Evolutionary conservation across 2,797 vertebrate species (phyloP), one percentile per base, ranked within the genome.

Genomic region (Rhyacichthys aspro): DNA sequence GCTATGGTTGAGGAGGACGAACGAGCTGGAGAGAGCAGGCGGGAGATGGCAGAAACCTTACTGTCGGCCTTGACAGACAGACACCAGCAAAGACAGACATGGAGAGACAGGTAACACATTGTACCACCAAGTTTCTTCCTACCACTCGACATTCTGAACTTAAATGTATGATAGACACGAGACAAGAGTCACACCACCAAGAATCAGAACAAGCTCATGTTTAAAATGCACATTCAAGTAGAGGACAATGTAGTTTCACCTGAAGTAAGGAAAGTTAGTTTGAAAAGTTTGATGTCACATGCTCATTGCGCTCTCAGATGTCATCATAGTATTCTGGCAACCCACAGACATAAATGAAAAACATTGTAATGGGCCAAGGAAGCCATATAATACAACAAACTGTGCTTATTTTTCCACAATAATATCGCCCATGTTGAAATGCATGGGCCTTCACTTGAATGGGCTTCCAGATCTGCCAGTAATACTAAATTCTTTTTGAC

Each of bases 51-150:
- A 42, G 88, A 88, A 44, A 92, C 91, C 63, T 80, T 98, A 69
- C 89, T 97, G 15, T 86, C 90, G 1, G 80, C 88, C 34, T 92
- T 98, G 79, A 90, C 82, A 14, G 91, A 94, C 59, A 92, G 96
- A 74, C 96, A 97, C 73, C 93, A 93, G 67, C 94, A 95, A 70
- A 92, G 96, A 69, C 91, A 93, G 80, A 96, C 95, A 36, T 99
- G 97, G 97, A 92, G 92, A 60, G 86, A 90, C 87, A 96, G 97
- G 97, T 98, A 83, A 89, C 91, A 83, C 43, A 67, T 8, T 23
- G 34, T 28, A 9, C 11, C 63, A 34, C 45, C 14, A 14, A 56
- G 56, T 70, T 62, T 61, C 47, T 70, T 70, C 39, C 44, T 37
- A 55, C 19, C 17, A 16, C 39, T 46, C 38, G 37, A 55, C 55